Percentiles rank a stretch among this genome's conserved stretches.
These are phyloP conservation scores for Catocala fraxini DNA, from an alignment of 2,888 invertebrate species.

Conservation along the genomic window DNA sequence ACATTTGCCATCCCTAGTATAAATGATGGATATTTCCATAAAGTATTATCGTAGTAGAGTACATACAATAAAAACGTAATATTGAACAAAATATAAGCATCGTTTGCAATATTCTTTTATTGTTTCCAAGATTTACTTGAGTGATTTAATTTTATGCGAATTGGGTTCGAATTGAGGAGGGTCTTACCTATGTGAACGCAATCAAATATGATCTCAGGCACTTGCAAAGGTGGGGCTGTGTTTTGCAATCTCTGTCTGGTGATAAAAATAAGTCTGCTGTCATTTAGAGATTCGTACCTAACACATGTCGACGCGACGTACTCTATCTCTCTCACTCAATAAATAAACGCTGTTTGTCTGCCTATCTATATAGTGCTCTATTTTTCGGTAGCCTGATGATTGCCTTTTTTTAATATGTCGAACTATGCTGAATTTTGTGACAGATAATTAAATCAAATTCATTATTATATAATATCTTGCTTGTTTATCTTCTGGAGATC, in stretches of 20 bases:
- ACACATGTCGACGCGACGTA: too few species aligned
- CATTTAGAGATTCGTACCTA: not conserved
- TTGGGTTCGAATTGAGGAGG: constrained; percentile 14
- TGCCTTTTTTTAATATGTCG: too few species aligned
- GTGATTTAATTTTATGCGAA: constrained; percentile 33
- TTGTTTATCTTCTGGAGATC: too few species aligned
- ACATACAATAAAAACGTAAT: constrained; percentile 8
- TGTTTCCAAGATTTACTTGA: constrained; percentile 21
- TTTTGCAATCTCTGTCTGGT: not conserved
- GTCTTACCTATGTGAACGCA: constrained; percentile 19
- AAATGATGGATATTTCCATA: too few species aligned
- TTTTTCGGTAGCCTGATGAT: too few species aligned
- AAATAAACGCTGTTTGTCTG: too few species aligned
- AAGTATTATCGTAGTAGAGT: not conserved
- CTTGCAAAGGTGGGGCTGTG: not conserved
- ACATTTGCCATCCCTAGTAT: too few species aligned
- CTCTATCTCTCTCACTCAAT: too few species aligned
- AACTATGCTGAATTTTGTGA: too few species aligned
- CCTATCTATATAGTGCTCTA: too few species aligned
- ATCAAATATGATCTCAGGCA: constrained; percentile 32
- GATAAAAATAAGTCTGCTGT: not conserved
- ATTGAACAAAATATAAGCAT: constrained; percentile 11
- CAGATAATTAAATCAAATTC: too few species aligned
- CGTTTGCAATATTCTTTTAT: constrained; percentile 17
- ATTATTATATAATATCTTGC: too few species aligned